Conservation (phyloP, 2,888 invertebrate genomes). For the Netelia melanura region DNA sequence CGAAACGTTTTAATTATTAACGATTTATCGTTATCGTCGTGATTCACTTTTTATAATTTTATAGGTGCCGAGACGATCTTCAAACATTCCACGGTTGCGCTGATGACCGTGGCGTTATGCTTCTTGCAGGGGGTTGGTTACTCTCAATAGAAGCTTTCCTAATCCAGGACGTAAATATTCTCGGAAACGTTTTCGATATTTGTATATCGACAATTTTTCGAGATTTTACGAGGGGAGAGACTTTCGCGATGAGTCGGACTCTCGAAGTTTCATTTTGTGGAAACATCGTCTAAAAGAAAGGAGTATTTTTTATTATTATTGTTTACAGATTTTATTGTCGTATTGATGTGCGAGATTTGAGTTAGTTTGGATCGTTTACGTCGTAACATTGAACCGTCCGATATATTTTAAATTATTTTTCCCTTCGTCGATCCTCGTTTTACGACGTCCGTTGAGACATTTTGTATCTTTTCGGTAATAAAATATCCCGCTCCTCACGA, state of each 20-base stretch:
- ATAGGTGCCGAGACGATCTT: constrained; percentile 55
- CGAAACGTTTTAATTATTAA: neutral
- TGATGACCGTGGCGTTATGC: constrained; percentile 50
- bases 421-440: constrained; percentile 13
- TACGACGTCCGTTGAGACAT: neutral
- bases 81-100: constrained; percentile 48
- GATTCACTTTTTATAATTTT: constrained; percentile 18
- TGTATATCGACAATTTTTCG: neutral
- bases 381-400: neutral
- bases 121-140: constrained; percentile 42
- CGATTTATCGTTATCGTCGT: neutral
- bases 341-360: no score
- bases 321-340: no score
- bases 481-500: constrained; percentile 32
- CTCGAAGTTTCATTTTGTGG: no score
- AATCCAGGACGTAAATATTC: neutral
- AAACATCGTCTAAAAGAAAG: no score
- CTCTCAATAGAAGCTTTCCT: constrained; percentile 39
- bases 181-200: neutral
- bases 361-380: no score
- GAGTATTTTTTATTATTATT: no score
- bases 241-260: neutral
- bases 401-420: constrained; percentile 13
- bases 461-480: constrained; percentile 26
- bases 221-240: neutral